Evolutionary conservation across 2,797 vertebrate species (phyloP).

Genomic region (Valencia hispanica): DNA sequence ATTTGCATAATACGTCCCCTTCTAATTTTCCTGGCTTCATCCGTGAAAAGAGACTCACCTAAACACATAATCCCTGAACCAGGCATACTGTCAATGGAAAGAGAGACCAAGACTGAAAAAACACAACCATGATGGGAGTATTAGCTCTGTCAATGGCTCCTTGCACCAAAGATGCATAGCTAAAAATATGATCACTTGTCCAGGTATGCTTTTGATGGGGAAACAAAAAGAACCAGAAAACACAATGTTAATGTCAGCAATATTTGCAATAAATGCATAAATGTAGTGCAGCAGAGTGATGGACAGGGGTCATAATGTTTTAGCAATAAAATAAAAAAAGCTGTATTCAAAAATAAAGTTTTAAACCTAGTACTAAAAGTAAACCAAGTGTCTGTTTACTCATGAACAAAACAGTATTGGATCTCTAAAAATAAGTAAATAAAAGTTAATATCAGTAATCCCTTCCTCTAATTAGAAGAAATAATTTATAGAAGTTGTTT

Average conservation of each 20-base stretch:
- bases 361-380: neutral
- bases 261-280: too few relatives aligned
- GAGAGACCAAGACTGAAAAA: neutral
- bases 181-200: too few relatives aligned
- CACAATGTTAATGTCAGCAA: too few relatives aligned
- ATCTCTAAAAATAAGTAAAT: neutral
- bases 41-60: too few relatives aligned
- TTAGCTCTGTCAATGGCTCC: neutral
- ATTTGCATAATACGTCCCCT: too few relatives aligned
- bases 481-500: neutral
- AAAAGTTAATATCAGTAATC: neutral
- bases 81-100: neutral
- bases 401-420: neutral
- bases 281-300: too few relatives aligned
- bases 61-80: neutral
- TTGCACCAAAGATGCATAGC: too few relatives aligned
- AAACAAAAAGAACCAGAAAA: too few relatives aligned
- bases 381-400: neutral
- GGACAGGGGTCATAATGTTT: neutral
- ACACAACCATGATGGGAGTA: neutral
- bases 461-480: neutral
- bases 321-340: neutral
- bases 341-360: neutral
- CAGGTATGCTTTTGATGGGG: too few relatives aligned
- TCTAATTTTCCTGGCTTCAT: too few relatives aligned